Conservation (phyloP, 1,140 invertebrate species). For the Plutomurus gul region DNA sequence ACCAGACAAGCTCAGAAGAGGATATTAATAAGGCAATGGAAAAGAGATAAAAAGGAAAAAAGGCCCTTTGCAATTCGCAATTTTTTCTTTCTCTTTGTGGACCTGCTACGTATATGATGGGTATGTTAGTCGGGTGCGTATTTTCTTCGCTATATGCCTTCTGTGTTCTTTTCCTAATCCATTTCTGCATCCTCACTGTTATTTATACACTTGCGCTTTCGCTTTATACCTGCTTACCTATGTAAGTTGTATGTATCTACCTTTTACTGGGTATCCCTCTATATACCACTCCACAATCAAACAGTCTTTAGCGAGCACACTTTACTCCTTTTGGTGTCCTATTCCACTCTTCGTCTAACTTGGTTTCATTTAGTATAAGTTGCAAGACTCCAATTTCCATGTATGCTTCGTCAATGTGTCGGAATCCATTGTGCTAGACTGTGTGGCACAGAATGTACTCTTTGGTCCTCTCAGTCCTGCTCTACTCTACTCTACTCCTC, state of each 20-base stretch:
- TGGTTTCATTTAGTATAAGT: too few relatives aligned
- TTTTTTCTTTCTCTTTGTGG: slow-evolving; percentile 31
- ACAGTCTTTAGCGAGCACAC: too few relatives aligned
- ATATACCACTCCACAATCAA: too few relatives aligned
- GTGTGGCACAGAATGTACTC: not conserved
- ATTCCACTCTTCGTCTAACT: too few relatives aligned
- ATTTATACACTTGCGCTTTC: not conserved
- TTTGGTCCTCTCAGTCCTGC: not conserved
- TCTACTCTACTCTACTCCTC: too few relatives aligned
- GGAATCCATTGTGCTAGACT: too few relatives aligned
- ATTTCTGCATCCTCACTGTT: not conserved
- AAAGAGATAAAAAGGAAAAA: slow-evolving; percentile 45
- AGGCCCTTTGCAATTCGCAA: slow-evolving; percentile 33
- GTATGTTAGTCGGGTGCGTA: not conserved
- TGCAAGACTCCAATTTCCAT: too few relatives aligned
- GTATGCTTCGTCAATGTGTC: too few relatives aligned
- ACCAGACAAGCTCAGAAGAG: slow-evolving; percentile 30
- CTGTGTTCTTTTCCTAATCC: not conserved
- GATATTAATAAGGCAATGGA: slow-evolving; percentile 51
- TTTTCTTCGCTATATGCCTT: not conserved
- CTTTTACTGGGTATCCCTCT: too few relatives aligned
- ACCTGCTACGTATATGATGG: slow-evolving; percentile 15
- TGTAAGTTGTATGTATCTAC: too few relatives aligned
- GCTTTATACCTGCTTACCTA: too few relatives aligned
- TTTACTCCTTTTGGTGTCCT: too few relatives aligned